Evolutionary conservation across 2,888 invertebrate species (phyloP), one percentile per base, ranked within the genome.

Genomic region (Xestia ashworthii): DNA sequence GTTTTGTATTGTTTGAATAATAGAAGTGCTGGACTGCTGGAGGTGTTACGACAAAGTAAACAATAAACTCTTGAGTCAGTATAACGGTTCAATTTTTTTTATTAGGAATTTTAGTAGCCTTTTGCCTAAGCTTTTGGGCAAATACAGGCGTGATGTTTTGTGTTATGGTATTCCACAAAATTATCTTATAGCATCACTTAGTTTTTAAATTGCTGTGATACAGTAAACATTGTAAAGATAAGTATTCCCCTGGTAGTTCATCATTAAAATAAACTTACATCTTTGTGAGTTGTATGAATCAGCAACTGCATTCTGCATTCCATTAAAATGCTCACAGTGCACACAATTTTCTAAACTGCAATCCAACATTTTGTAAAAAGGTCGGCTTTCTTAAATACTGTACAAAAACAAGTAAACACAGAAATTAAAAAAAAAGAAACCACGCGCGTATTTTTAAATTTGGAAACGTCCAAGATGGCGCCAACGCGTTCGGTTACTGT

Each of bases 401-500:
- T 3, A 41, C 14, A 11, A 1, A 19, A 64, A n/a, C 38, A 11
- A 3, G 0, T 14, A 16, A 70, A 66, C 9, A 19, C 19, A 3
- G 22, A 32, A 32, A 14, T 3, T 0, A 65, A 65, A 50, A 6
- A 6, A 3, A 22, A 38, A 68, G 25, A 53, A 4, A 5, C 5
- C n/a, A 19, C 41, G 60, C 67, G 55, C 67, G 22, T 16, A 19
- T 38, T 76, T 80, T 80, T 55, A 64, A 71, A 71, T 71, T 64
- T 53, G 16, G 75, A 80, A 86, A 75, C 80, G 81, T 65, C 79
- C 79, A 80, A 88, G 64, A 87, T 83, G 80, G 81, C 84, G 66
- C 1, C 73, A 16, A 25, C 32, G 53, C 81, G 58, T 80, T 84
- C 38, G 6, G 44, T 71, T 67, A 81, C 78, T 84, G 76, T 78